A percentile compares a stretch with the other conserved stretches of the same genome.
These are phyloP conservation scores for Strix uralensis DNA, from an alignment of 2,113 vertebrate species.

Conservation along the genomic window DNA sequence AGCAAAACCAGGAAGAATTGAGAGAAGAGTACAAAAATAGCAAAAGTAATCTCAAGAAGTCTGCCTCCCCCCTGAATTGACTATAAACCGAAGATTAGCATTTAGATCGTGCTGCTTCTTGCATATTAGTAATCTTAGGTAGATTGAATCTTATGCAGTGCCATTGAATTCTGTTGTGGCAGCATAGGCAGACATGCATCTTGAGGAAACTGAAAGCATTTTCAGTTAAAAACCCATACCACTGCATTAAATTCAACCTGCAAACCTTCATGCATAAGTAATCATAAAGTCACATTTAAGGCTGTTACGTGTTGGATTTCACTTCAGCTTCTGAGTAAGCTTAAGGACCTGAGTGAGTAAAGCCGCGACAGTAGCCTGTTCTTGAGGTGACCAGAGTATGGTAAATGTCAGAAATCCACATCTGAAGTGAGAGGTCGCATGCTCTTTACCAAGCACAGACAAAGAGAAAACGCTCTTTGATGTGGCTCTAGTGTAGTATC, in stretches of 20 bases:
- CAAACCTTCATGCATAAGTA: not conserved
- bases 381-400: constrained; percentile 33
- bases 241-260: not conserved
- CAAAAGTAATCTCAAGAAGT: not conserved
- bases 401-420: constrained; percentile 60
- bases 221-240: not conserved
- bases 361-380: not conserved
- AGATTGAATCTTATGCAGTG: not conserved
- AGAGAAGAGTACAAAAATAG: not conserved
- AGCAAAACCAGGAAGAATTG: not conserved
- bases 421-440: constrained; percentile 31
- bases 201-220: constrained; percentile 24
- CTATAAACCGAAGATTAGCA: not conserved
- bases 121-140: not conserved
- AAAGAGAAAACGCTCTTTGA: constrained; percentile 39
- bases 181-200: not conserved
- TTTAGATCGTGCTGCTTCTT: not conserved
- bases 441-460: not conserved
- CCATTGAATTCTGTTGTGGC: not conserved
- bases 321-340: not conserved
- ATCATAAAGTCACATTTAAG: not conserved
- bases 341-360: not conserved
- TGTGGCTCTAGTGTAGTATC: constrained; percentile 42
- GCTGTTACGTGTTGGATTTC: not conserved
- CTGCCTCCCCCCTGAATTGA: not conserved